These are phyloP conservation scores for Pseudochirops cupreus DNA, from an alignment of 2,797 vertebrate species.

Conservation along the genomic window DNA sequence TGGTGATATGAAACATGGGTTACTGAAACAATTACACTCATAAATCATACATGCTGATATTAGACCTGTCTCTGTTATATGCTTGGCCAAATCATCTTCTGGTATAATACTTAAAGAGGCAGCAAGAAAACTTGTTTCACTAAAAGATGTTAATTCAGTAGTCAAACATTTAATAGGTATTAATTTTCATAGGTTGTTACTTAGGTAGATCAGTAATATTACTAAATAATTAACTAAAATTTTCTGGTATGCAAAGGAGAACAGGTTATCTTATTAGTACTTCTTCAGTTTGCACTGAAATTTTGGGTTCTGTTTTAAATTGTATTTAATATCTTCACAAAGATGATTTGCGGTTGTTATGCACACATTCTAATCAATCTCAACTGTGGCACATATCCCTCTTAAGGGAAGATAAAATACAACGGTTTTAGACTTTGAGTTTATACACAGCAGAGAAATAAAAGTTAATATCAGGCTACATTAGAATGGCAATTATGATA, in stretches of 20 bases:
- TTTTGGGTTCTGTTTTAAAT: slow-evolving; percentile 41
- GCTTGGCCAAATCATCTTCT: slow-evolving; percentile 1
- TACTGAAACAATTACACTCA: neutral
- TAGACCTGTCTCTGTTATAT: neutral
- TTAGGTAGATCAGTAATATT: neutral
- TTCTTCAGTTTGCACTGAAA: neutral
- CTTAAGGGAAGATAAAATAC: neutral
- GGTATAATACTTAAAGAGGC: neutral
- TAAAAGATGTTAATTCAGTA: neutral
- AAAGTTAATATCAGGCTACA: neutral
- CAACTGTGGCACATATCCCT: neutral
- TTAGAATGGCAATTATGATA: neutral
- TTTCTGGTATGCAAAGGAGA: neutral
- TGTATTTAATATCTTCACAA: slow-evolving; percentile 46
- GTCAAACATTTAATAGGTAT: neutral
- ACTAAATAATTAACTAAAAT: neutral
- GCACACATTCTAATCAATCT: slow-evolving; percentile 23
- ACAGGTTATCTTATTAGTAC: neutral
- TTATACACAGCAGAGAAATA: neutral
- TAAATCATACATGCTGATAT: neutral
- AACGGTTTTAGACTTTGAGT: neutral
- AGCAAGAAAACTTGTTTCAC: neutral
- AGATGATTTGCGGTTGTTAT: neutral
- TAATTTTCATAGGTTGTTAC: neutral
- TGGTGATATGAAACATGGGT: neutral